These are phyloP conservation scores for Temnothorax longispinosus DNA, from an alignment of 1,140 invertebrate species.

Conservation along the genomic window DNA sequence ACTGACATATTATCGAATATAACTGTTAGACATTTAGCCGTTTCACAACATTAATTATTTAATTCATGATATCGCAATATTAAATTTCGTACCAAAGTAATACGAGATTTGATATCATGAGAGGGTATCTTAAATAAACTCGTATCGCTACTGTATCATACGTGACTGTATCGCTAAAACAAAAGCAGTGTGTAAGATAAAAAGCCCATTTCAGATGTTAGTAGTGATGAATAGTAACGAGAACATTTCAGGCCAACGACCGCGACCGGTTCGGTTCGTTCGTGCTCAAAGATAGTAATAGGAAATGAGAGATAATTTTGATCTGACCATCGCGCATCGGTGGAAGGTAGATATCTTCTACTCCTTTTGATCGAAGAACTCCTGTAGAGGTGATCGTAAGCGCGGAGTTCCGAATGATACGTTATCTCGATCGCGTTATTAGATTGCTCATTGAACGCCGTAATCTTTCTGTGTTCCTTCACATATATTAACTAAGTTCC, in stretches of 20 bases:
- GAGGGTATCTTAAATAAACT: neutral
- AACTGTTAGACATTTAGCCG: neutral
- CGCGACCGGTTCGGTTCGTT: slow-evolving; percentile 27
- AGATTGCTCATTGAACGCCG: slow-evolving; percentile 61
- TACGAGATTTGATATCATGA: too few species aligned
- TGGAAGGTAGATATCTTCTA: neutral
- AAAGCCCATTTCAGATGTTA: neutral
- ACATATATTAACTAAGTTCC: slow-evolving; percentile 42
- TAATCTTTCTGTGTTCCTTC: slow-evolving; percentile 21
- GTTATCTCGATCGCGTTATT: slow-evolving; percentile 28
- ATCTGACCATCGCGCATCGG: neutral
- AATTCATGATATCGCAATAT: neutral
- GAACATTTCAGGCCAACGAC: slow-evolving; percentile 34
- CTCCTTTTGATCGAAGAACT: slow-evolving; percentile 47
- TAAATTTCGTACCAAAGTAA: neutral
- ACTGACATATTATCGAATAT: neutral
- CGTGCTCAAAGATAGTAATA: slow-evolving; percentile 45
- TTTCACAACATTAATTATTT: neutral
- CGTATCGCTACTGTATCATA: neutral
- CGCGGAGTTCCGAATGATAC: neutral
- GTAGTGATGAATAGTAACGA: slow-evolving; percentile 11
- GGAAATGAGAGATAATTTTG: slow-evolving; percentile 29
- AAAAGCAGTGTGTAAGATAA: neutral
- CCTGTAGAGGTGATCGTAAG: neutral
- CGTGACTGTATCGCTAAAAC: neutral